These are phyloP conservation scores for Sciurus vulgaris DNA, from an alignment of 2,797 vertebrate species.

Conservation along the genomic window DNA sequence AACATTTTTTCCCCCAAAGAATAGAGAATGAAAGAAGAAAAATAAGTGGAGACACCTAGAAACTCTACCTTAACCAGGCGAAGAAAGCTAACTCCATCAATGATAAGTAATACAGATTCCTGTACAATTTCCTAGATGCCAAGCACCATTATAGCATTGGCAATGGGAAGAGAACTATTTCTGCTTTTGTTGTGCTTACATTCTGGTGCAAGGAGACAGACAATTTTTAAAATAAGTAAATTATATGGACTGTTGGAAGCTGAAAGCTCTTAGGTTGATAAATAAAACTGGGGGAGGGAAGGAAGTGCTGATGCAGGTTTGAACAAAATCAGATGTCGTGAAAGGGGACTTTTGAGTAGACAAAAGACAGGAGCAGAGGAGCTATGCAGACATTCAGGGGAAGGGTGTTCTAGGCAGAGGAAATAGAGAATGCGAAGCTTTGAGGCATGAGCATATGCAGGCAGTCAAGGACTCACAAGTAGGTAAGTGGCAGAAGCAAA, in stretches of 20 bases:
- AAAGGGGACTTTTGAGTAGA: neutral
- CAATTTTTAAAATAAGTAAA: neutral
- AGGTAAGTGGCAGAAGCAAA: neutral
- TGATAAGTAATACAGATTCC: neutral
- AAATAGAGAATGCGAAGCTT: neutral
- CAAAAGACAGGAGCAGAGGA: neutral
- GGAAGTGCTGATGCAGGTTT: neutral
- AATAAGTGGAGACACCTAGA: neutral
- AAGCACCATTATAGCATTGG: too few relatives aligned
- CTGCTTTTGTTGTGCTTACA: neutral
- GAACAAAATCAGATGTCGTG: neutral
- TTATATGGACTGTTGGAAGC: neutral
- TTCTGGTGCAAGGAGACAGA: neutral
- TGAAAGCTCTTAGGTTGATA: neutral
- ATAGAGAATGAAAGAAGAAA: neutral
- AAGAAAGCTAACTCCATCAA: neutral
- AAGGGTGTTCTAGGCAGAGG: neutral
- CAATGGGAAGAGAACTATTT: neutral
- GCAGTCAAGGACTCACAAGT: neutral
- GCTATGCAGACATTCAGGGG: neutral
- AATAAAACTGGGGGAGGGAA: neutral
- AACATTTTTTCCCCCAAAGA: neutral
- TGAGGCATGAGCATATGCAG: neutral
- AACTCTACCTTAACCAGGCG: neutral
- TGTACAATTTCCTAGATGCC: neutral